A percentile compares a stretch with the other conserved stretches of the same genome.
phyloP scores from a whole-genome alignment of 2,888 invertebrate genomes.

The Acronicta psi region DNA sequence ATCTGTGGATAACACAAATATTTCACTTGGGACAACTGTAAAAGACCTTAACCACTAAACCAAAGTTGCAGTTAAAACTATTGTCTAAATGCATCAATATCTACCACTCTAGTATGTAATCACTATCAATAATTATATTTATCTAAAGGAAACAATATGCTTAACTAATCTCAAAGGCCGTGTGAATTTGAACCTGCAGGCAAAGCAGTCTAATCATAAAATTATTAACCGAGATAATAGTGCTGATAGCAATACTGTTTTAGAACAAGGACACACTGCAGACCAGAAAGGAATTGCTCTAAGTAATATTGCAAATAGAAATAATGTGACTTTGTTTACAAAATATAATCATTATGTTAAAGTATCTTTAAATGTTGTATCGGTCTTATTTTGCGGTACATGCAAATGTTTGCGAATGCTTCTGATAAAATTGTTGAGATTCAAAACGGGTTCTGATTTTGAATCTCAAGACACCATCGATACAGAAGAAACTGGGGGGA shows the following conservation, averaged over 20 bases:
- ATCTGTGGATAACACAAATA: too few relatives aligned
- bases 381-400: too few relatives aligned
- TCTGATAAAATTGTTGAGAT: too few relatives aligned
- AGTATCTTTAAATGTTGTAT: conserved; percentile 11
- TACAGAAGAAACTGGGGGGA: too few relatives aligned
- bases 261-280: conserved; percentile 41
- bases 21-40: too few relatives aligned
- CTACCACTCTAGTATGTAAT: neutral
- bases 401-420: too few relatives aligned
- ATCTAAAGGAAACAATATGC: neutral
- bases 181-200: conserved; percentile 40
- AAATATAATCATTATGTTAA: conserved; percentile 8
- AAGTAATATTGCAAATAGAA: conserved; percentile 14
- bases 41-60: too few relatives aligned
- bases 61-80: too few relatives aligned
- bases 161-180: conserved; percentile 12
- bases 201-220: conserved; percentile 36
- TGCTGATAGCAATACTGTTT: conserved; percentile 25
- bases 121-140: conserved; percentile 5
- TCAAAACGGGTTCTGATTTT: too few relatives aligned
- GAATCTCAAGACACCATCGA: too few relatives aligned
- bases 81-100: too few relatives aligned
- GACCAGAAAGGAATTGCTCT: conserved; percentile 30
- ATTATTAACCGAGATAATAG: conserved; percentile 37
- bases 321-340: conserved; percentile 18